Percentiles rank a stretch among this genome's conserved stretches.
Evolutionary conservation across 2,888 invertebrate species (phyloP).

Genomic region (Netelia virgata): DNA sequence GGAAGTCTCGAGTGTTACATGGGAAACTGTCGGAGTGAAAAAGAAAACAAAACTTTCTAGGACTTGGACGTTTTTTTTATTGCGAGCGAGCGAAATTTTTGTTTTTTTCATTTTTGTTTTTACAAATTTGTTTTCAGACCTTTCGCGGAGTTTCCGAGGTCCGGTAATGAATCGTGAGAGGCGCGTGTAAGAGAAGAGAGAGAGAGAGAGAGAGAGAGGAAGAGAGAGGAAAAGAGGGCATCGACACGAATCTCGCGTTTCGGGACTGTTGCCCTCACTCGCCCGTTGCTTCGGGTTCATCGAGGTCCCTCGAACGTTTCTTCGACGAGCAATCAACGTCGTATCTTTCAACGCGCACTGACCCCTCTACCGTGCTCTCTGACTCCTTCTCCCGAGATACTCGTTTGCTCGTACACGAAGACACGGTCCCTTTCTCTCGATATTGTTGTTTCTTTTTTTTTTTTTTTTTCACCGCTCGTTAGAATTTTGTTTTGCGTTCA

Average conservation of each 20-base stretch:
- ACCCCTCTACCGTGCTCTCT: slow-evolving; percentile 39
- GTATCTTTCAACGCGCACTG: slow-evolving; percentile 74
- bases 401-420: neutral
- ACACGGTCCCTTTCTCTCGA: neutral
- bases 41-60: neutral
- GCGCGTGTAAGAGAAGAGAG: neutral
- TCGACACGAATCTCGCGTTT: slow-evolving; percentile 53
- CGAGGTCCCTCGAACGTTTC: slow-evolving; percentile 70
- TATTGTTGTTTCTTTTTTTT: too few species aligned
- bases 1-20: neutral
- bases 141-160: neutral
- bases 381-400: slow-evolving; percentile 2
- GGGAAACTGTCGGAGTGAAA: neutral
- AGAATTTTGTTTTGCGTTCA: too few species aligned
- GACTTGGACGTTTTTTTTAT: too few species aligned
- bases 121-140: too few species aligned
- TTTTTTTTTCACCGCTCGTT: too few species aligned
- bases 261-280: slow-evolving; percentile 33
- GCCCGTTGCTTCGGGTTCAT: slow-evolving; percentile 44
- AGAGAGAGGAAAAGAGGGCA: slow-evolving; percentile 40
- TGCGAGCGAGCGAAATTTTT: too few species aligned
- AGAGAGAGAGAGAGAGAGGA: neutral
- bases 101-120: too few species aligned
- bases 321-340: slow-evolving; percentile 78
- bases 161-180: neutral